Percentiles rank a stretch among this genome's conserved stretches.
These are phyloP conservation scores for Dunckerocampus dactyliophorus DNA, from an alignment of 2,113 vertebrate genomes.

Conservation along the genomic window DNA sequence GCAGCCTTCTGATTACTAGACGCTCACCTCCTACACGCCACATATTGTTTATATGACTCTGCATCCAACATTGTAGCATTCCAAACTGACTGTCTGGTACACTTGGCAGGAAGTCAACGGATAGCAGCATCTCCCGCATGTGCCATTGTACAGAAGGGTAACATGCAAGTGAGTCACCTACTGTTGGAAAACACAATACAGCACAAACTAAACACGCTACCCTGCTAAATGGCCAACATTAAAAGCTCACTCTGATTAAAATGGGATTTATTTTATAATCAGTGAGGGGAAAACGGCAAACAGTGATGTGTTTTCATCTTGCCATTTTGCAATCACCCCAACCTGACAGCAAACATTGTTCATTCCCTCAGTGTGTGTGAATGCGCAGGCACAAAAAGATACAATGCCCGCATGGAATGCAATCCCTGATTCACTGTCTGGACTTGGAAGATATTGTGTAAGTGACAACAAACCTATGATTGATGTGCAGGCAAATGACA, in stretches of 20 bases:
- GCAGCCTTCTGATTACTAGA: neutral
- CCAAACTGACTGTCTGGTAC: neutral
- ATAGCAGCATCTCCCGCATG: neutral
- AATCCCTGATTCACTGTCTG: too few relatives aligned
- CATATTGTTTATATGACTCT: neutral
- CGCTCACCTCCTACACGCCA: neutral
- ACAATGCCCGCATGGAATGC: too few relatives aligned
- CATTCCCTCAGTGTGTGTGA: too few relatives aligned
- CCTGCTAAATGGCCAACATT: too few relatives aligned
- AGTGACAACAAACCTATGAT: too few relatives aligned
- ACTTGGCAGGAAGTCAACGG: neutral
- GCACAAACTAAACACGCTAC: neutral
- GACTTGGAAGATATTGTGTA: too few relatives aligned
- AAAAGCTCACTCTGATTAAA: neutral
- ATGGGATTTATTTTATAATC: neutral
- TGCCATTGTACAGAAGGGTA: neutral
- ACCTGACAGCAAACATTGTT: too few relatives aligned
- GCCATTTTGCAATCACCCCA: too few relatives aligned
- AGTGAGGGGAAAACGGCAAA: neutral
- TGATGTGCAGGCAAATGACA: neutral
- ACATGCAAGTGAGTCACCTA: neutral
- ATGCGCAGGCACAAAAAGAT: too few relatives aligned
- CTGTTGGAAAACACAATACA: neutral
- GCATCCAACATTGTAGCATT: neutral
- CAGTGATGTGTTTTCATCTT: neutral